A percentile compares a stretch with the other conserved stretches of the same genome.
Evolutionary conservation across 2,113 vertebrate species (phyloP).

Genomic region (Limnothrissa miodon): DNA sequence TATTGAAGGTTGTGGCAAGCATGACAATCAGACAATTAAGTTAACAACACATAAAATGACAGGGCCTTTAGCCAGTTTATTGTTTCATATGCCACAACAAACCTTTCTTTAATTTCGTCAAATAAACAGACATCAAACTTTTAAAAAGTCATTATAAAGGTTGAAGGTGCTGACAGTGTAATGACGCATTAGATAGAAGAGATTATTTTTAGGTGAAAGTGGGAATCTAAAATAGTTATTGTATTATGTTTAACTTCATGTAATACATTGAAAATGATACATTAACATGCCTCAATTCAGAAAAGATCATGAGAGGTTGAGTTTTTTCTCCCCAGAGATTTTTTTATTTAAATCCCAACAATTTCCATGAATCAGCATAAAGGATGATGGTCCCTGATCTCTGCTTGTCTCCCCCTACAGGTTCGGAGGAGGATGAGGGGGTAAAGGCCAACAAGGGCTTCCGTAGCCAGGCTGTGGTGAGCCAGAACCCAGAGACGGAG

Average conservation of each 20-base stretch:
- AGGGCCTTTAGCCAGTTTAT: not conserved
- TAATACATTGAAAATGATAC: no score
- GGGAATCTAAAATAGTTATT: no score
- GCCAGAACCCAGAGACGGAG: conserved; percentile 85
- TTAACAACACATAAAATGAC: not conserved
- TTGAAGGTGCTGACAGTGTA: not conserved
- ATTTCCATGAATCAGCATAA: not conserved
- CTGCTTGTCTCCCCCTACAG: conserved; percentile 63
- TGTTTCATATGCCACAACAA: not conserved
- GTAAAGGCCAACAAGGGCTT: conserved; percentile 82
- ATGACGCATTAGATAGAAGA: not conserved
- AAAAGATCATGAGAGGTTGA: no score
- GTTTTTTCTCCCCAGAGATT: no score
- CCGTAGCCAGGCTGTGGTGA: conserved; percentile 79
- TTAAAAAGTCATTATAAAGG: not conserved
- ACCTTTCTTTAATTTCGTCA: not conserved
- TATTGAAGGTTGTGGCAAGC: not conserved
- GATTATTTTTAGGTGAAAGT: no score
- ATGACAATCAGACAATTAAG: not conserved
- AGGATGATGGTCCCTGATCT: not conserved
- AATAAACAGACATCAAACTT: not conserved
- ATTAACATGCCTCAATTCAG: no score
- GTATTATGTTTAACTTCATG: no score
- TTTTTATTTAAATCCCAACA: not conserved
- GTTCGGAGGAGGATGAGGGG: conserved; percentile 77